Percentiles rank a stretch among this genome's conserved stretches.
phyloP scores from a whole-genome alignment of 2,797 vertebrate genomes.

The Orestias chungarensis region DNA sequence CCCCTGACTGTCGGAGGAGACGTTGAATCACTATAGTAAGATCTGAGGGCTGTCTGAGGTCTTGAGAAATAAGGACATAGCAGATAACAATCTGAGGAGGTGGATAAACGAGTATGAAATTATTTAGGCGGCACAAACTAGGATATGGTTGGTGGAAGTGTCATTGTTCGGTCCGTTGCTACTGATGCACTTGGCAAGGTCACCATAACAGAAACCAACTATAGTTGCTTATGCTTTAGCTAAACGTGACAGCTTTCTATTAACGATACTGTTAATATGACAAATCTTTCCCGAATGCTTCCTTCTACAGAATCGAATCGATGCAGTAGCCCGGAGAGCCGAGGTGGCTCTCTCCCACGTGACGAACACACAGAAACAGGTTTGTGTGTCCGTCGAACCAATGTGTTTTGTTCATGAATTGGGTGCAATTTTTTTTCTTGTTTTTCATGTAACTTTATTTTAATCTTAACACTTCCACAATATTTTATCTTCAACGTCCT shows the following conservation, averaged over 20 bases:
- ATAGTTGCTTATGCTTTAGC: background rate
- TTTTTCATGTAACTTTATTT: background rate
- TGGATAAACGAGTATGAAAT: background rate
- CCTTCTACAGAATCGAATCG: slow-evolving; percentile 59
- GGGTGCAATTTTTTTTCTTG: too few species aligned
- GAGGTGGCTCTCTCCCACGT: slow-evolving; percentile 59
- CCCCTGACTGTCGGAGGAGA: too few species aligned
- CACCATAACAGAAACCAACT: too few species aligned
- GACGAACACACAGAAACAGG: slow-evolving; percentile 38
- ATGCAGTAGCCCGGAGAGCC: slow-evolving; percentile 58
- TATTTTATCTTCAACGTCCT: background rate
- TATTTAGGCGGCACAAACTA: background rate
- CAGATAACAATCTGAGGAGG: too few species aligned
- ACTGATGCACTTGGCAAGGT: background rate
- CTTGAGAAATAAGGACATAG: background rate
- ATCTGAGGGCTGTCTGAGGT: too few species aligned
- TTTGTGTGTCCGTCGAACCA: slow-evolving; percentile 5
- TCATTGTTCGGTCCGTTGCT: background rate
- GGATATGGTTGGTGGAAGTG: background rate
- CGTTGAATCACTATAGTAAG: too few species aligned
- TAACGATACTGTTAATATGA: background rate
- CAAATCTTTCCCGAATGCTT: background rate
- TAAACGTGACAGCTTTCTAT: background rate
- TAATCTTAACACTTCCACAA: background rate
- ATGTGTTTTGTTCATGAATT: background rate